A percentile compares a stretch with the other conserved stretches of the same genome.
These are phyloP conservation scores for Pao palembangensis DNA, from an alignment of 2,113 vertebrate genomes.

Conservation along the genomic window DNA sequence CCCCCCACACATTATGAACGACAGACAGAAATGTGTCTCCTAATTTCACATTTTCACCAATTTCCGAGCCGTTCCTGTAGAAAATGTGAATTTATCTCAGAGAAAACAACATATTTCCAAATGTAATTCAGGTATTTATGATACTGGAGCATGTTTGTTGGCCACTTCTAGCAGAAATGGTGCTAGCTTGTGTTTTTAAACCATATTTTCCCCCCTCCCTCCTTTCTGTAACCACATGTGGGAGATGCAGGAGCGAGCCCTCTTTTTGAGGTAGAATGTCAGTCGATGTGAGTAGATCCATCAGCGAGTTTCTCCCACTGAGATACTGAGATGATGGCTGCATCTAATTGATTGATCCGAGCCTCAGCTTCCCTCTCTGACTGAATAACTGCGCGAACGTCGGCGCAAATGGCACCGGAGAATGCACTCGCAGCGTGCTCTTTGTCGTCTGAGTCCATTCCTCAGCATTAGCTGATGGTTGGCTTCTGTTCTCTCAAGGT, in stretches of 20 bases:
- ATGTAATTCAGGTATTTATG: too few species aligned
- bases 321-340: conserved; percentile 71
- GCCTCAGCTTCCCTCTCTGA: conserved; percentile 47
- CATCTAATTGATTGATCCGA: conserved; percentile 70
- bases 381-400: conserved; percentile 54
- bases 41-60: too few species aligned
- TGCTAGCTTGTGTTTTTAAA: neutral
- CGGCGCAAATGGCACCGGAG: conserved; percentile 47
- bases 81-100: too few species aligned
- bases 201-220: neutral
- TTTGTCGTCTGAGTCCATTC: conserved; percentile 59
- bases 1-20: too few species aligned
- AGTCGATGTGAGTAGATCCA: conserved; percentile 58
- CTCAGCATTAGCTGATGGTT: conserved; percentile 54
- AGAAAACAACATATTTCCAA: too few species aligned
- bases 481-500: conserved; percentile 41
- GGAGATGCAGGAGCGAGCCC: conserved; percentile 21
- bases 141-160: too few species aligned
- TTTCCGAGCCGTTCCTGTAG: too few species aligned
- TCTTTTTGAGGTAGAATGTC: conserved; percentile 49
- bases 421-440: conserved; percentile 30
- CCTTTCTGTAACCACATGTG: conserved; percentile 8
- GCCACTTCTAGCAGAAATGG: too few species aligned
- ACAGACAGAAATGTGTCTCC: too few species aligned
- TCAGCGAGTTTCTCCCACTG: conserved; percentile 65